These are phyloP conservation scores for Drosophila gunungcola DNA, from an alignment of 1,140 invertebrate genomes.

Conservation along the genomic window DNA sequence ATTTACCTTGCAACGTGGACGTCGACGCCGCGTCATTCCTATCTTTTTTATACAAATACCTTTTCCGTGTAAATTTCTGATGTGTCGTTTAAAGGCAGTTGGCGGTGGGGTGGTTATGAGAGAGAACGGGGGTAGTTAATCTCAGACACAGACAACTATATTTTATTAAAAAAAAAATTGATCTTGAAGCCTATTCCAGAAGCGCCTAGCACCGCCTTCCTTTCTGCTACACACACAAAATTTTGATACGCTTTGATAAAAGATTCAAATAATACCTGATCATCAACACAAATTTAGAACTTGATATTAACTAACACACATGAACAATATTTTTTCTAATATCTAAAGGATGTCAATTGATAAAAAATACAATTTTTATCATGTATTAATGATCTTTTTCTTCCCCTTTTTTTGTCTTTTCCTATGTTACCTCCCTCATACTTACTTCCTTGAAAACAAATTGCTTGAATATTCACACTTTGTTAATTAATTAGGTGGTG, in stretches of 20 bases:
- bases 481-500: constrained; percentile 74
- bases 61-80: neutral
- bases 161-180: neutral
- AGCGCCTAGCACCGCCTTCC: constrained; percentile 29
- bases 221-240: constrained; percentile 1
- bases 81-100: constrained; percentile 2
- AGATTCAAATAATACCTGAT: constrained; percentile 13
- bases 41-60: neutral
- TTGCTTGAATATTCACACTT: constrained; percentile 66
- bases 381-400: neutral
- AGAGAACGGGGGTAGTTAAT: neutral
- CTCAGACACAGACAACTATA: constrained; percentile 13
- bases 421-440: neutral
- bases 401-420: too few relatives aligned
- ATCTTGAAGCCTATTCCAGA: constrained; percentile 37
- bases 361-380: too few relatives aligned
- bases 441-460: constrained; percentile 26
- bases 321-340: too few relatives aligned
- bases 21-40: constrained; percentile 60
- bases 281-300: neutral
- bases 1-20: constrained; percentile 55
- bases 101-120: neutral
- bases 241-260: constrained; percentile 2
- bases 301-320: too few relatives aligned
- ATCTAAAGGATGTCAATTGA: too few relatives aligned